phyloP scores from a whole-genome alignment of 2,113 vertebrate genomes.

The Tenebrosternarchus preto region DNA sequence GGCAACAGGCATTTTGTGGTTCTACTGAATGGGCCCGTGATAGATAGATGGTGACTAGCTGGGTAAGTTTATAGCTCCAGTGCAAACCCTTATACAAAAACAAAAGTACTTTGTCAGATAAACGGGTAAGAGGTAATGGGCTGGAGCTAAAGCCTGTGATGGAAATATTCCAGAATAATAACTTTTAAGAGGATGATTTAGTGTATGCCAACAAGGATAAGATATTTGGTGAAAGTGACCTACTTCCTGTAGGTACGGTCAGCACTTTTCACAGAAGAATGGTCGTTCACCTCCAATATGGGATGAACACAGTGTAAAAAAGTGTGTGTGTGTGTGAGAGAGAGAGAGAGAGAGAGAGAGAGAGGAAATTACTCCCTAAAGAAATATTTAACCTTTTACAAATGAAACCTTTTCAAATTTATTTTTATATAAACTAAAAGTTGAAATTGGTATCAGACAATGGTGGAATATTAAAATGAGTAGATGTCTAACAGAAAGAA shows the following conservation, averaged over 20 bases:
- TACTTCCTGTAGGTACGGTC: slow-evolving; percentile 17
- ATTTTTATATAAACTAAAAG: too few relatives aligned
- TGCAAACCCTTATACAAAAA: slow-evolving; percentile 29
- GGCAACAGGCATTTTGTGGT: background rate
- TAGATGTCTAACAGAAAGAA: too few relatives aligned
- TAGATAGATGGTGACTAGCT: slow-evolving; percentile 24
- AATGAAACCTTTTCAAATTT: background rate
- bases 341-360: background rate
- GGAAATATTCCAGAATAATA: slow-evolving; percentile 52
- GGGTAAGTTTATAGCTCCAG: slow-evolving; percentile 19
- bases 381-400: background rate
- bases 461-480: too few relatives aligned
- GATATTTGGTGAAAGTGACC: slow-evolving; percentile 34
- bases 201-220: slow-evolving; percentile 41
- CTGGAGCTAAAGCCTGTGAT: slow-evolving; percentile 41
- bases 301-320: background rate
- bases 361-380: background rate
- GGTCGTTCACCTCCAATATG: background rate
- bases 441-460: too few relatives aligned
- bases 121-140: slow-evolving; percentile 39
- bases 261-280: slow-evolving; percentile 19
- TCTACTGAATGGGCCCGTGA: background rate
- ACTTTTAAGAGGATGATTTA: slow-evolving; percentile 52
- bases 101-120: slow-evolving; percentile 42
- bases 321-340: too few relatives aligned